phyloP scores from a whole-genome alignment of 1,140 invertebrate genomes.

The Octopus bimaculoides region DNA sequence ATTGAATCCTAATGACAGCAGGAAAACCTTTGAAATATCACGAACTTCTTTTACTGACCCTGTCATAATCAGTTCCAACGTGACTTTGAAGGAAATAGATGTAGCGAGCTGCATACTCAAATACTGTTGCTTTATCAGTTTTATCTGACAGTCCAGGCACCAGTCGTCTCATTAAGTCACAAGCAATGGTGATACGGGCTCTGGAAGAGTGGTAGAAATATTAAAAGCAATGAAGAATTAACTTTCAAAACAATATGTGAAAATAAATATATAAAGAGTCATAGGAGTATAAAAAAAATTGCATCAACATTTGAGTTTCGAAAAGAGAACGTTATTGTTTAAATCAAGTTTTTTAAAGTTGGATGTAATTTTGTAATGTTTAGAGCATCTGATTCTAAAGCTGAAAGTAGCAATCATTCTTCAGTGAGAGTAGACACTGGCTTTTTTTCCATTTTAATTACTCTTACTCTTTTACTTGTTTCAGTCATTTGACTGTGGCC shows the following conservation, averaged over 20 bases:
- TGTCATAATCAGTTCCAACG: constrained; percentile 46
- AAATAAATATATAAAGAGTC: constrained; percentile 14
- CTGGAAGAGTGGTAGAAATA: constrained; percentile 27
- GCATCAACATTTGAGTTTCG: not conserved
- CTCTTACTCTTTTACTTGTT: too few relatives aligned
- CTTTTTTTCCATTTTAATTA: too few relatives aligned
- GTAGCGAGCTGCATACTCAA: constrained; percentile 57
- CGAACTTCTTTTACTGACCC: constrained; percentile 29
- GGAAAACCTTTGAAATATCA: too few relatives aligned
- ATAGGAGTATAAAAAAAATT: not conserved
- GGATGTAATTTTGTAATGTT: too few relatives aligned
- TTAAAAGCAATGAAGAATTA: not conserved
- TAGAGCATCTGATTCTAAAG: too few relatives aligned
- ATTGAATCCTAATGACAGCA: too few relatives aligned
- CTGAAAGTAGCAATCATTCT: too few relatives aligned
- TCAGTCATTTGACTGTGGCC: too few relatives aligned
- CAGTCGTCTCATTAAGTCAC: constrained; percentile 50
- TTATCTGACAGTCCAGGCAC: constrained; percentile 57
- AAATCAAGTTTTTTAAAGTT: too few relatives aligned
- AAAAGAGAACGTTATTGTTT: not conserved
- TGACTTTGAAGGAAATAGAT: constrained; percentile 49
- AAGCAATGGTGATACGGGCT: constrained; percentile 55
- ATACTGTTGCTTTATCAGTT: constrained; percentile 59
- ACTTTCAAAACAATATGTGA: not conserved
- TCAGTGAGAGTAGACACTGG: too few relatives aligned